These are phyloP conservation scores for Campoplex capitator DNA, from an alignment of 2,888 invertebrate species.

Conservation along the genomic window DNA sequence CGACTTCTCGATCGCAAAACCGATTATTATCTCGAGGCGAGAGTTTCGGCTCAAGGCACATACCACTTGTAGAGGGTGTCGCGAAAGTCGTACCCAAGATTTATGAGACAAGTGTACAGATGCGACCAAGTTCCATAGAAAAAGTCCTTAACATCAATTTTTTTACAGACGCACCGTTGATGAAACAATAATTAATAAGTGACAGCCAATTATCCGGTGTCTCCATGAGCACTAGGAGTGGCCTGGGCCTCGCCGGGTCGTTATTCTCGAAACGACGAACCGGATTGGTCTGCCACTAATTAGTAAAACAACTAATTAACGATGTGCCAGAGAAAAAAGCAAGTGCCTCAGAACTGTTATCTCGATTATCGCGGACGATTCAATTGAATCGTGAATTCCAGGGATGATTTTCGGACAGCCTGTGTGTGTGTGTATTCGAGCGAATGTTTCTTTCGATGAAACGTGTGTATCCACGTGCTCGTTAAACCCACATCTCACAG, in stretches of 20 bases:
- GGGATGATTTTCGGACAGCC: background rate
- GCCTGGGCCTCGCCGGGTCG: no score
- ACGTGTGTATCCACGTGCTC: slow-evolving; percentile 59
- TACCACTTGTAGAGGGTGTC: background rate
- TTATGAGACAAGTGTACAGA: background rate
- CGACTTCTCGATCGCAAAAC: slow-evolving; percentile 61
- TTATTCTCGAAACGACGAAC: background rate
- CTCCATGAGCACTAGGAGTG: no score
- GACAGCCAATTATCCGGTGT: no score
- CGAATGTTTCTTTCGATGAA: slow-evolving; percentile 41
- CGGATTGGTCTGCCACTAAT: background rate
- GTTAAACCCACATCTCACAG: slow-evolving; percentile 59
- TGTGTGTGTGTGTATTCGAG: background rate
- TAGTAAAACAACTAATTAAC: background rate
- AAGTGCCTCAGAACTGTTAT: background rate
- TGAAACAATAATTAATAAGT: background rate
- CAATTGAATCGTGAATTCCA: background rate
- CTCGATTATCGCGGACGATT: background rate
- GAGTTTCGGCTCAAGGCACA: slow-evolving; percentile 61
- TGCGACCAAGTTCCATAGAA: background rate
- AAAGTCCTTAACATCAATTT: background rate
- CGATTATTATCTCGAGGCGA: slow-evolving; percentile 68
- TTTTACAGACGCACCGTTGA: background rate
- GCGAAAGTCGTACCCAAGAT: background rate
- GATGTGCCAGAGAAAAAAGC: background rate